Evolutionary conservation across 2,797 vertebrate genomes (phyloP).

Genomic region (Esox lucius): DNA sequence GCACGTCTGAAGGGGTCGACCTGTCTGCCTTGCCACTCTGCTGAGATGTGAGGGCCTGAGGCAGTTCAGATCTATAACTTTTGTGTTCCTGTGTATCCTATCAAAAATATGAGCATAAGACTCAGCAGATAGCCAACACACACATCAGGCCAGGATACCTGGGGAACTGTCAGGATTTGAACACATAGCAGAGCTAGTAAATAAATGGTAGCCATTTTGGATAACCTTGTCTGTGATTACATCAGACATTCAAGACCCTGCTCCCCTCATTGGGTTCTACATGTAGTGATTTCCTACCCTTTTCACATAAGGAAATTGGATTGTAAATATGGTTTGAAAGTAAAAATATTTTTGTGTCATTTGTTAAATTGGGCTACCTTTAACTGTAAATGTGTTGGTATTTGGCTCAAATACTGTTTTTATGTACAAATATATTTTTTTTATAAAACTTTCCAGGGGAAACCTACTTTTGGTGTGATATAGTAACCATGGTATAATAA

Average conservation of each 20-base stretch:
- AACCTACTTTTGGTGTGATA: too few relatives aligned
- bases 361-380: too few relatives aligned
- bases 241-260: background rate
- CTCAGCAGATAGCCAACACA: background rate
- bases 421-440: too few relatives aligned
- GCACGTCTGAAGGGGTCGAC: slow-evolving; percentile 11
- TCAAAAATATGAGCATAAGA: background rate
- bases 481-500: too few relatives aligned
- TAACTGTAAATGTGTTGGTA: too few relatives aligned
- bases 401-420: too few relatives aligned
- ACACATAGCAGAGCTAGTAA: background rate
- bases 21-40: background rate
- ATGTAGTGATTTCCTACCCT: too few relatives aligned
- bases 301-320: too few relatives aligned
- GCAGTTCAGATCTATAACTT: background rate
- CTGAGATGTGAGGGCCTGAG: background rate
- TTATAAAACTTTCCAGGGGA: too few relatives aligned
- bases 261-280: too few relatives aligned
- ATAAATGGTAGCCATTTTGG: background rate
- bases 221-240: background rate
- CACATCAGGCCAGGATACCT: background rate
- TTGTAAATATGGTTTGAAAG: too few relatives aligned
- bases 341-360: too few relatives aligned
- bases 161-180: background rate
- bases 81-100: background rate